These are phyloP conservation scores for Orientallactaga bullata DNA, from an alignment of 2,113 vertebrate genomes.

Conservation along the genomic window DNA sequence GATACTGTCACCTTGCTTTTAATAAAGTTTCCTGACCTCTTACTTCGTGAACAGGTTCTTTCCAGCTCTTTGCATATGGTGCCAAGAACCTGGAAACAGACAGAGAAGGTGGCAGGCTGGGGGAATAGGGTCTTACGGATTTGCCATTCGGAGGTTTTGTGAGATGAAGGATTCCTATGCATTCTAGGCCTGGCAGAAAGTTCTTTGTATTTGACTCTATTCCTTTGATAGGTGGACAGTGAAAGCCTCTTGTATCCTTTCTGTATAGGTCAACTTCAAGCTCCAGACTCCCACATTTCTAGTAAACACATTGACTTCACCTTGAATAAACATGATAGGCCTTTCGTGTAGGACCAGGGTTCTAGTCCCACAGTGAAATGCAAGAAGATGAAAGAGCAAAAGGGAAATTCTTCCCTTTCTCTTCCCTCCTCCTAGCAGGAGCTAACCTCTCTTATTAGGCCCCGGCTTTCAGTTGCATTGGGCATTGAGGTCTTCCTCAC, in stretches of 20 bases:
- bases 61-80: no score
- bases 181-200: neutral
- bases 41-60: no score
- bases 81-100: no score
- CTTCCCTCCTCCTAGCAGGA: neutral
- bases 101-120: no score
- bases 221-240: neutral
- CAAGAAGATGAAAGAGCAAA: neutral
- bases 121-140: no score
- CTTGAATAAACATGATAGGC: neutral
- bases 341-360: neutral
- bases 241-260: neutral
- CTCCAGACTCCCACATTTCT: neutral
- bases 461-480: neutral
- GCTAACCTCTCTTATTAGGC: neutral
- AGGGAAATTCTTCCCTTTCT: neutral
- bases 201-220: neutral
- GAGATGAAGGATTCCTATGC: neutral
- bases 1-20: no score
- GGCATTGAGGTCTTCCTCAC: neutral
- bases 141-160: neutral
- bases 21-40: no score
- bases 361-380: neutral
- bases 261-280: neutral
- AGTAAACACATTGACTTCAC: neutral